These are phyloP conservation scores for Trematocara macrostoma DNA, from an alignment of 2,113 vertebrate species.

Conservation along the genomic window DNA sequence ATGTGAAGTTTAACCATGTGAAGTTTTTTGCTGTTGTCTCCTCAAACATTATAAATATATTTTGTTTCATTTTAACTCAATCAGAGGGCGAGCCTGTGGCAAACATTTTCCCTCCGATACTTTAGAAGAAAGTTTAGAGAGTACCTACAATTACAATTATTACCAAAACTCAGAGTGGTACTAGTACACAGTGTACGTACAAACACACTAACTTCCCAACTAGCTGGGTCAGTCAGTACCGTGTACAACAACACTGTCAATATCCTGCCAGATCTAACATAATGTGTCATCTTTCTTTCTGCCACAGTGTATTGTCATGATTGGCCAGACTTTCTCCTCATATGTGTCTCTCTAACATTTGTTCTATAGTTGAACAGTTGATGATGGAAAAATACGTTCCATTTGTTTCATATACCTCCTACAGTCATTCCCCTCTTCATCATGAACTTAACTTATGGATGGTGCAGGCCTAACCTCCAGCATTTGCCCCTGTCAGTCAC, in stretches of 20 bases:
- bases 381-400: conserved; percentile 50
- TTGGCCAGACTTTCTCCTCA: conserved; percentile 3
- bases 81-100: not conserved
- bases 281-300: not conserved
- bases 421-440: conserved; percentile 11
- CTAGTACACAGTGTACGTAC: not conserved
- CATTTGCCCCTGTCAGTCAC: conserved; percentile 79
- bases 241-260: not conserved
- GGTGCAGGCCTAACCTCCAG: conserved; percentile 49
- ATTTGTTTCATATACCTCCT: conserved; percentile 17
- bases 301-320: conserved; percentile 39
- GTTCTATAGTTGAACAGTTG: conserved; percentile 64
- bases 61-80: not conserved
- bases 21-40: not conserved
- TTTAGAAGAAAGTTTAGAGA: not conserved
- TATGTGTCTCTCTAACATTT: conserved; percentile 32
- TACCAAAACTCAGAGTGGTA: not conserved
- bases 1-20: not conserved
- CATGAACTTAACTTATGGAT: conserved; percentile 59
- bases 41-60: not conserved
- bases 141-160: not conserved
- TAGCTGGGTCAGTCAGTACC: not conserved
- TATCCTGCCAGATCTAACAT: not conserved
- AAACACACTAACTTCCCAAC: not conserved
- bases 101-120: not conserved